A percentile compares a stretch with the other conserved stretches of the same genome.
Conservation (phyloP, 1,140 invertebrate genomes). For the Branchinecta lindahli region DNA sequence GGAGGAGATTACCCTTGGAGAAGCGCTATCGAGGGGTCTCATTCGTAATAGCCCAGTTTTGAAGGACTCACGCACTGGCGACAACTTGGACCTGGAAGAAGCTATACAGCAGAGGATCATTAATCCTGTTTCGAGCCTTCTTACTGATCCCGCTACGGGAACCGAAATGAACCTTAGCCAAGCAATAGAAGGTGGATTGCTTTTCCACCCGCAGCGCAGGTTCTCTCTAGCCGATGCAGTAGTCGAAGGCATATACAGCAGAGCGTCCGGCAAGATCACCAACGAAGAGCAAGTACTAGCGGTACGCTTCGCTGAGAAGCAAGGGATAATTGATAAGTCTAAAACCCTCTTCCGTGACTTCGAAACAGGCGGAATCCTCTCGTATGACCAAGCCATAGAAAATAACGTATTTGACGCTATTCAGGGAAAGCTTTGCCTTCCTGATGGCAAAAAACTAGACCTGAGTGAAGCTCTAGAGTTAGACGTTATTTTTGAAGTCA, state of each 20-base stretch:
- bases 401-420: slow-evolving; percentile 58
- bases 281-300: slow-evolving; percentile 37
- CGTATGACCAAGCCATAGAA: slow-evolving; percentile 63
- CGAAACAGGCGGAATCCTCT: slow-evolving; percentile 48
- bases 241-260: slow-evolving; percentile 61
- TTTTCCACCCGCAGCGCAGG: slow-evolving; percentile 60
- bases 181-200: slow-evolving; percentile 59
- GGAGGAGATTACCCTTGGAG: slow-evolving; percentile 52
- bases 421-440: slow-evolving; percentile 44
- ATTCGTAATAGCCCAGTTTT: slow-evolving; percentile 64
- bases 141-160: slow-evolving; percentile 55
- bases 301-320: slow-evolving; percentile 42
- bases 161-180: slow-evolving; percentile 56
- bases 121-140: slow-evolving; percentile 57
- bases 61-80: slow-evolving; percentile 55
- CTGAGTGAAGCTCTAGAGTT: slow-evolving; percentile 70
- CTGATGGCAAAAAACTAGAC: slow-evolving; percentile 49
- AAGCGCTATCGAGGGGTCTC: slow-evolving; percentile 55
- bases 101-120: slow-evolving; percentile 65
- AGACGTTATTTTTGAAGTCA: slow-evolving; percentile 61
- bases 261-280: slow-evolving; percentile 51
- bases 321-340: slow-evolving; percentile 60
- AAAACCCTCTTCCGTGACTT: slow-evolving; percentile 53
- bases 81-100: slow-evolving; percentile 59
- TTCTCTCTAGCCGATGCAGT: slow-evolving; percentile 69